These are phyloP conservation scores for Drosophila kambysellisi DNA, from an alignment of 2,888 invertebrate genomes.

Conservation along the genomic window DNA sequence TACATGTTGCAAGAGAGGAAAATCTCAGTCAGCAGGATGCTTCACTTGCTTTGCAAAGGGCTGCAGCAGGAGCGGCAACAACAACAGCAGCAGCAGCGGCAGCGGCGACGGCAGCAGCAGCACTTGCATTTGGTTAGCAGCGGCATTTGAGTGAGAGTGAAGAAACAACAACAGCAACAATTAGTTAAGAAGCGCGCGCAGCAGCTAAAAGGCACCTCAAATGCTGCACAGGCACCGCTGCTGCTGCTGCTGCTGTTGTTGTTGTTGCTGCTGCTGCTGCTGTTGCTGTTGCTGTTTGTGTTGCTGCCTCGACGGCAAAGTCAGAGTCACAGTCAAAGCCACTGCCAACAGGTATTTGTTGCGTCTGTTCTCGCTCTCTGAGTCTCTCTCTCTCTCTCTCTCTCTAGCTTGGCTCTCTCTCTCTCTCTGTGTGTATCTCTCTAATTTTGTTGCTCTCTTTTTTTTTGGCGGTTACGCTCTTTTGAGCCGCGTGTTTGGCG, in stretches of 20 bases:
- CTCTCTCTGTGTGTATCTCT: conserved; percentile 9
- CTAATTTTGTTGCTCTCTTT: conserved; percentile 5
- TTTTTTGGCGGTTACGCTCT: conserved; percentile 5
- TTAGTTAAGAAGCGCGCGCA: conserved; percentile 53
- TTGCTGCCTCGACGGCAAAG: conserved; percentile 54
- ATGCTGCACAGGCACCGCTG: conserved; percentile 18
- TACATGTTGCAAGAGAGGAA: neutral
- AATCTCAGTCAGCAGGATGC: conserved; percentile 39
- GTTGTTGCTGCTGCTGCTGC: conserved; percentile 2
- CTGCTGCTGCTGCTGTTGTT: neutral
- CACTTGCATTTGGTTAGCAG: conserved; percentile 74
- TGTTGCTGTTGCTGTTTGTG: conserved; percentile 19
- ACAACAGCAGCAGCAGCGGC: conserved; percentile 27
- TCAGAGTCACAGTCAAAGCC: conserved; percentile 83
- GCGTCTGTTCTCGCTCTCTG: conserved; percentile 19
- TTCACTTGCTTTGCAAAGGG: conserved; percentile 42
- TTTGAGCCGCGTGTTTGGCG: conserved; percentile 38
- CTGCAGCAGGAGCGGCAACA: conserved; percentile 22
- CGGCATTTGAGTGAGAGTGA: conserved; percentile 79
- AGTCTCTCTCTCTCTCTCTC: conserved; percentile 15
- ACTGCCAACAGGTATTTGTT: conserved; percentile 70
- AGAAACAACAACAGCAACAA: conserved; percentile 59
- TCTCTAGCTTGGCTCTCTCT: conserved; percentile 9
- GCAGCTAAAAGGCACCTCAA: conserved; percentile 27
- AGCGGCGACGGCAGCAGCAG: conserved; percentile 23